Conservation (phyloP, 1,140 invertebrate genomes). For the Pogonomyrmex barbatus region DNA sequence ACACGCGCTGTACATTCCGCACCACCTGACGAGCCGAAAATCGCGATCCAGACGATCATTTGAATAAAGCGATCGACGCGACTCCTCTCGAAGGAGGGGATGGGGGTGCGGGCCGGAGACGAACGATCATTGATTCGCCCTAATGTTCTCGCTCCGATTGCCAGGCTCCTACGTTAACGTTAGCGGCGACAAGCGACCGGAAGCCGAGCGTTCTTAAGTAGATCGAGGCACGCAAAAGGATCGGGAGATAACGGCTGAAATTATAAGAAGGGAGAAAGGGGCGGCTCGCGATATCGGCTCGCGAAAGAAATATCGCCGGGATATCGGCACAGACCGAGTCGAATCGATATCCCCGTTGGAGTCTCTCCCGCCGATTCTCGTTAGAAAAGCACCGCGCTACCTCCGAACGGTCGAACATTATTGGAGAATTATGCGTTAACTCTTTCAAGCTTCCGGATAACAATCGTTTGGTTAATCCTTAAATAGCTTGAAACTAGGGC, state of each 20-base stretch:
- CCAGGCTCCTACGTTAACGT: constrained; percentile 29
- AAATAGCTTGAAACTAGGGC: constrained; percentile 7
- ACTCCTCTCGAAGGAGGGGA: constrained; percentile 35
- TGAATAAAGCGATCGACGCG: constrained; percentile 72
- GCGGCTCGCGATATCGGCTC: constrained; percentile 21
- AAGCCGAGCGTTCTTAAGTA: constrained; percentile 29
- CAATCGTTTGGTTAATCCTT: constrained; percentile 14
- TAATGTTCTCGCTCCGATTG: constrained; percentile 60
- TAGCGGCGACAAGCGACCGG: constrained; percentile 35
- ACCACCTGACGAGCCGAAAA: constrained; percentile 48
- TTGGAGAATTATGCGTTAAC: constrained; percentile 47
- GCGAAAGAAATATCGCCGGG: constrained; percentile 42
- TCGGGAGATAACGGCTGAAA: constrained; percentile 52
- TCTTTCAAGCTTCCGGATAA: constrained; percentile 1
- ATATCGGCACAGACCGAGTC: constrained; percentile 6
- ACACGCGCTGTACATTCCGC: constrained; percentile 55
- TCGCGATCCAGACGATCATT: constrained; percentile 70
- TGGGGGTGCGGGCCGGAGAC: background rate
- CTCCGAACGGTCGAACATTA: constrained; percentile 19
- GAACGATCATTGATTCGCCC: constrained; percentile 68
- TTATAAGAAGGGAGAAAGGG: constrained; percentile 38
- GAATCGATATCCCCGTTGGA: constrained; percentile 21
- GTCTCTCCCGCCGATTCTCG: constrained; percentile 19
- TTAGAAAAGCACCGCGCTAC: constrained; percentile 30
- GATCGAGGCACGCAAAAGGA: constrained; percentile 45